Percentiles rank a stretch among this genome's conserved stretches.
Evolutionary conservation across 2,797 vertebrate species (phyloP).

Genomic region (Enteromius anoplus): DNA sequence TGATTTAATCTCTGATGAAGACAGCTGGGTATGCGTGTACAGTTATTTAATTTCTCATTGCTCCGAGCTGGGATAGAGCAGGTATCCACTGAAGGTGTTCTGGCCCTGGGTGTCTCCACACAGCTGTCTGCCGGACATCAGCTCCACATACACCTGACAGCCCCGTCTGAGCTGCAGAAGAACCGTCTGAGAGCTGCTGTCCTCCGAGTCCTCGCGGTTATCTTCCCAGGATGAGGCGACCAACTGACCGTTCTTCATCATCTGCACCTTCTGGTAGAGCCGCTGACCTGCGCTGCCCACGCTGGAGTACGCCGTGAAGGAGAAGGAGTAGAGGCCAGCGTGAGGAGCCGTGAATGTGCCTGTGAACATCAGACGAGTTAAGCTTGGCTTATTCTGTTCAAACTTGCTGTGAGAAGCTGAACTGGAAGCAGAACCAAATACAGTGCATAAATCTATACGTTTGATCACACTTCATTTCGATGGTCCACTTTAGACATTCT

Average conservation of each 20-base stretch:
- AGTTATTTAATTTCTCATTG: conserved; percentile 24
- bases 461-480: too few relatives aligned
- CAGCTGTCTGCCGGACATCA: conserved; percentile 69
- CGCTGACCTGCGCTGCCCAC: conserved; percentile 23
- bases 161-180: conserved; percentile 67
- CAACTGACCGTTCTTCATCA: conserved; percentile 66
- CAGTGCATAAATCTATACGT: not conserved
- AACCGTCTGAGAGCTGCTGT: conserved; percentile 71
- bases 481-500: too few relatives aligned
- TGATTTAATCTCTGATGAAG: not conserved
- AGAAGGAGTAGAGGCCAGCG: conserved; percentile 72
- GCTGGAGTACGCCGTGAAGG: conserved; percentile 69
- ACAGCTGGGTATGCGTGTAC: not conserved
- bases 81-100: conserved; percentile 75
- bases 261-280: conserved; percentile 72
- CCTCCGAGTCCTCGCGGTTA: conserved; percentile 76
- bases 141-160: conserved; percentile 73
- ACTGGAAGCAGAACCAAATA: too few relatives aligned
- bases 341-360: conserved; percentile 73
- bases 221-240: conserved; percentile 71
- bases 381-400: not conserved
- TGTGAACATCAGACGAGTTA: conserved; percentile 49
- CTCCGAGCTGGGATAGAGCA: conserved; percentile 67
- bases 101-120: conserved; percentile 61
- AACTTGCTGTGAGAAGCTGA: not conserved